Evolutionary conservation across 1,140 invertebrate species (phyloP).

Genomic region (Nylanderia fulva): DNA sequence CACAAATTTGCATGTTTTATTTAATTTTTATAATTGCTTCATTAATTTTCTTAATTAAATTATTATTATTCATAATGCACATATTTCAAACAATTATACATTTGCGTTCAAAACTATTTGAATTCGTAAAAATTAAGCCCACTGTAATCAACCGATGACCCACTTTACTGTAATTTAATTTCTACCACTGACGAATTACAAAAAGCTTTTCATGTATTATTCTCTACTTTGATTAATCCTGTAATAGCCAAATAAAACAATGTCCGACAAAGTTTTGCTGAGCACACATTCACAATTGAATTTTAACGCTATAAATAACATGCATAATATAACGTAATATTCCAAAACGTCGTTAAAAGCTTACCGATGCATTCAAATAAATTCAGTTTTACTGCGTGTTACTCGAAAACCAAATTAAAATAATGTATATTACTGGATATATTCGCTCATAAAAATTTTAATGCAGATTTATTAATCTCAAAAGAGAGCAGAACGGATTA

Average conservation of each 20-base stretch:
- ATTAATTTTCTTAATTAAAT: background rate
- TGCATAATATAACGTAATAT: conserved; percentile 25
- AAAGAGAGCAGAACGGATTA: background rate
- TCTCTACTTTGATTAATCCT: conserved; percentile 17
- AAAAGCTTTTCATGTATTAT: conserved; percentile 38
- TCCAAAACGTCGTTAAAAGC: conserved; percentile 18
- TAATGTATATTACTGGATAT: background rate
- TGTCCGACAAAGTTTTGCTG: background rate
- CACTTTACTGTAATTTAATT: conserved; percentile 23
- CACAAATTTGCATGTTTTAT: background rate
- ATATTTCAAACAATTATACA: background rate
- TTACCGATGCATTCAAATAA: background rate
- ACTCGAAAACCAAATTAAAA: background rate
- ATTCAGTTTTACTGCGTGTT: background rate
- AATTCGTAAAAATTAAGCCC: background rate
- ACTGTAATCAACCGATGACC: conserved; percentile 6
- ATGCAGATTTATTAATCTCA: background rate
- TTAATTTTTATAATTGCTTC: conserved; percentile 5
- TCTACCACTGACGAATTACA: conserved; percentile 11
- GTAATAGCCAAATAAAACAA: background rate
- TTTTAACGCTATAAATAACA: conserved; percentile 39
- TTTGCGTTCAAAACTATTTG: background rate
- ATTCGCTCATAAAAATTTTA: background rate
- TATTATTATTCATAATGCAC: background rate
- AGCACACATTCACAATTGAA: conserved; percentile 34